These are phyloP conservation scores for Trichonephila clavipes DNA, from an alignment of 1,140 invertebrate species.

Conservation along the genomic window DNA sequence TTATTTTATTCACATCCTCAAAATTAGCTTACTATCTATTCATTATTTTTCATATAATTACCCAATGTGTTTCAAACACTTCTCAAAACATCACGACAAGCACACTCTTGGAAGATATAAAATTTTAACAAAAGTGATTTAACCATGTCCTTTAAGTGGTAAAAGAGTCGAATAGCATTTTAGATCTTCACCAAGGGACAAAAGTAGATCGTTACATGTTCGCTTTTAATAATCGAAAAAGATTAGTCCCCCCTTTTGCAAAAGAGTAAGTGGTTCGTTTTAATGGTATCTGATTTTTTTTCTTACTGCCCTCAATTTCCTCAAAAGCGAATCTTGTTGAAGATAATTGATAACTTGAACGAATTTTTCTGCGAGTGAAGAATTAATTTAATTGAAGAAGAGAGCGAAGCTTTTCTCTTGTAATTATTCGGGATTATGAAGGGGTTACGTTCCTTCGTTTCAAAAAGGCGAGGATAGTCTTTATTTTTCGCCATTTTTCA, in stretches of 20 bases:
- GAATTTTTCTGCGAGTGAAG: conserved; percentile 54
- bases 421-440: conserved; percentile 65
- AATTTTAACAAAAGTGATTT: neutral
- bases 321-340: neutral
- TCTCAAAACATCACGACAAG: neutral
- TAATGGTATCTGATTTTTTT: conserved; percentile 47
- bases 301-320: conserved; percentile 21
- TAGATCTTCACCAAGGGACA: neutral
- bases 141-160: neutral
- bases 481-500: conserved; percentile 40
- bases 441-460: conserved; percentile 15
- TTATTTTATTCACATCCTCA: neutral
- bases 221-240: conserved; percentile 67
- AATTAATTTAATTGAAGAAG: conserved; percentile 64
- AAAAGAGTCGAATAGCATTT: neutral
- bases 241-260: conserved; percentile 8
- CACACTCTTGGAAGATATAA: neutral
- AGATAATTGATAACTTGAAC: conserved; percentile 66
- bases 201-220: conserved; percentile 32
- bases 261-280: conserved; percentile 38
- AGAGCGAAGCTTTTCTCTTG: neutral
- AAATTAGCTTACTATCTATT: neutral
- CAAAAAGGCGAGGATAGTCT: conserved; percentile 15
- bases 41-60: neutral
- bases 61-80: neutral